Conservation (phyloP, 2,113 vertebrate species). For the Malurus melanocephalus region DNA sequence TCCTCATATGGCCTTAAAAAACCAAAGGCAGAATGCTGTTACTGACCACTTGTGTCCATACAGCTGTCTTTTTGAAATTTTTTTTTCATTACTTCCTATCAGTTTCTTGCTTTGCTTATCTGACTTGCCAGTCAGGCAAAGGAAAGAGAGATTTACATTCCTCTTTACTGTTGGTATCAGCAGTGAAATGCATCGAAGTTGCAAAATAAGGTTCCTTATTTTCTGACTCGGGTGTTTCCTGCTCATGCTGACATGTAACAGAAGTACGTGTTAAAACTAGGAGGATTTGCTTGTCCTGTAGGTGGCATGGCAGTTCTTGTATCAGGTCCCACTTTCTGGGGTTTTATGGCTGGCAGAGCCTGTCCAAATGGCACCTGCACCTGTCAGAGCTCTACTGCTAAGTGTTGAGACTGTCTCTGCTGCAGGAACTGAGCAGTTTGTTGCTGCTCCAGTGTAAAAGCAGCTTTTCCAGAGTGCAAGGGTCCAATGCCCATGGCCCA, state of each 20-base stretch:
- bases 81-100: not conserved
- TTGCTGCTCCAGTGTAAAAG: not conserved
- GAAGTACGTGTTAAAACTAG: not conserved
- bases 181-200: not conserved
- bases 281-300: not conserved
- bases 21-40: not conserved
- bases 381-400: not conserved
- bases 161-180: not conserved
- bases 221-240: not conserved
- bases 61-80: not conserved
- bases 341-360: not conserved
- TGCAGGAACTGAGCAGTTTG: not conserved
- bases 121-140: not conserved
- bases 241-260: not conserved
- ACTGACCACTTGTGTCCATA: not conserved
- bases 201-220: not conserved
- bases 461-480: not conserved
- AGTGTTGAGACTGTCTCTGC: not conserved
- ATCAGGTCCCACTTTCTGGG: not conserved
- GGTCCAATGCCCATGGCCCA: too few species aligned
- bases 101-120: not conserved
- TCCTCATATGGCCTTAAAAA: not conserved
- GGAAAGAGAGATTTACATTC: not conserved
- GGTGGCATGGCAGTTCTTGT: not conserved
- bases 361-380: not conserved